Evolutionary conservation across 1,140 invertebrate genomes (phyloP).

Genomic region (Bradysia coprophila): DNA sequence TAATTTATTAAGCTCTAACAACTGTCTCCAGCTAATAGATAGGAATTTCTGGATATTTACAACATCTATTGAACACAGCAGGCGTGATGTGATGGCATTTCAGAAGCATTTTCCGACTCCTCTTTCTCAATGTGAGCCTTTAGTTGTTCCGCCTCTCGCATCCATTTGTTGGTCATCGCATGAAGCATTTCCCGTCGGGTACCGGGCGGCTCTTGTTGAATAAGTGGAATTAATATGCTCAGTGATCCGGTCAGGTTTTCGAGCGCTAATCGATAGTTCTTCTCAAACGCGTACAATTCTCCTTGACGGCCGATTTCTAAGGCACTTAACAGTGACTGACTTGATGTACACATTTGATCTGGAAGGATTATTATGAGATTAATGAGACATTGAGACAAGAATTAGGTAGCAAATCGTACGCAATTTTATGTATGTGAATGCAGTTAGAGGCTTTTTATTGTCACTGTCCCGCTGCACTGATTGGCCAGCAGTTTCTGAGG

Average conservation of each 20-base stretch:
- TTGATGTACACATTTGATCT: neutral
- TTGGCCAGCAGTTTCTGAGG: too few relatives aligned
- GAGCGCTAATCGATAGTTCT: neutral
- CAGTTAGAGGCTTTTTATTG: neutral
- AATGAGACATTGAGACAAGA: neutral
- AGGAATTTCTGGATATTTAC: too few relatives aligned
- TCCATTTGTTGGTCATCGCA: too few relatives aligned
- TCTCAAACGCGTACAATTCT: neutral
- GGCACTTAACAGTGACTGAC: neutral
- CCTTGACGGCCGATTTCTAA: neutral
- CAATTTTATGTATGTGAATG: neutral
- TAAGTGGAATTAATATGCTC: neutral
- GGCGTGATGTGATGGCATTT: too few relatives aligned
- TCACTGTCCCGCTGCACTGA: neutral
- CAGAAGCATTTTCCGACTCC: too few relatives aligned
- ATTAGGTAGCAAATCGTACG: neutral
- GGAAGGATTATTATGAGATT: neutral
- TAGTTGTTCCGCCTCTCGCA: too few relatives aligned
- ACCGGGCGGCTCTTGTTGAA: neutral
- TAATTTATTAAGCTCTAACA: too few relatives aligned
- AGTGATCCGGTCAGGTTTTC: neutral
- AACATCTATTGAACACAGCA: too few relatives aligned
- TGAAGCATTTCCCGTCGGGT: neutral
- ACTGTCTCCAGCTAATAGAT: too few relatives aligned
- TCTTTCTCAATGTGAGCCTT: too few relatives aligned